Percentiles rank a stretch among this genome's conserved stretches.
Conservation (phyloP, 2,113 vertebrate genomes). For the Tinamus guttatus region DNA sequence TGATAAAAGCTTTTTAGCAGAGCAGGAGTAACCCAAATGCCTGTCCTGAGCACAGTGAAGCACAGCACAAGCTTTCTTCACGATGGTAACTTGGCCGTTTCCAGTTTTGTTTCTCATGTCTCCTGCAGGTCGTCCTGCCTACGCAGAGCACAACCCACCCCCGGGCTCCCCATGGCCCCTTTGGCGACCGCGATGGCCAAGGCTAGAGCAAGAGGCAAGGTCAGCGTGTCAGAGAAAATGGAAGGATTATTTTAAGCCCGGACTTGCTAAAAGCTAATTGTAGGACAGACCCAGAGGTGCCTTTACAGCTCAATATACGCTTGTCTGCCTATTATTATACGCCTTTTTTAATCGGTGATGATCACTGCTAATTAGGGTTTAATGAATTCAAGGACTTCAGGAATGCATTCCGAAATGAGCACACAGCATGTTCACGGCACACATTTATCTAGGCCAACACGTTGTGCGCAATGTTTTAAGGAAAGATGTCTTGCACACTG, state of each 20-base stretch:
- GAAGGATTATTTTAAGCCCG: slow-evolving; percentile 67
- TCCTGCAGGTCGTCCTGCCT: background rate
- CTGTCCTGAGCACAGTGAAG: background rate
- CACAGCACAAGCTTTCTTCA: background rate
- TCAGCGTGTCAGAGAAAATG: slow-evolving; percentile 42
- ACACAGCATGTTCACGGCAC: slow-evolving; percentile 50
- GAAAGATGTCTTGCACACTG: slow-evolving; percentile 19
- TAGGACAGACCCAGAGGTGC: slow-evolving; percentile 58
- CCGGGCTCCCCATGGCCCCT: background rate
- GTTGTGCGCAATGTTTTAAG: slow-evolving; percentile 59
- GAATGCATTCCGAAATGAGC: slow-evolving; percentile 73
- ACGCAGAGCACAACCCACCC: background rate
- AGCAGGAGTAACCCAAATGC: background rate
- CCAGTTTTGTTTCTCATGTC: background rate
- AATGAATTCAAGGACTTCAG: slow-evolving; percentile 74
- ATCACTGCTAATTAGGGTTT: slow-evolving; percentile 72
- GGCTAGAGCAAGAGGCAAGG: slow-evolving; percentile 38
- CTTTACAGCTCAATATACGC: slow-evolving; percentile 31
- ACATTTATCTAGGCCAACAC: slow-evolving; percentile 74
- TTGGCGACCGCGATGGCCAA: slow-evolving; percentile 25
- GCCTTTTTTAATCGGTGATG: slow-evolving; percentile 56
- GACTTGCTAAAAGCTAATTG: slow-evolving; percentile 65
- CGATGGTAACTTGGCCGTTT: background rate
- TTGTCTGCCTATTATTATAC: slow-evolving; percentile 45
- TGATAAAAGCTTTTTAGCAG: background rate